Percentiles rank a stretch among this genome's conserved stretches.
Conservation (phyloP, 2,888 invertebrate species). For the Eilema caniola region DNA sequence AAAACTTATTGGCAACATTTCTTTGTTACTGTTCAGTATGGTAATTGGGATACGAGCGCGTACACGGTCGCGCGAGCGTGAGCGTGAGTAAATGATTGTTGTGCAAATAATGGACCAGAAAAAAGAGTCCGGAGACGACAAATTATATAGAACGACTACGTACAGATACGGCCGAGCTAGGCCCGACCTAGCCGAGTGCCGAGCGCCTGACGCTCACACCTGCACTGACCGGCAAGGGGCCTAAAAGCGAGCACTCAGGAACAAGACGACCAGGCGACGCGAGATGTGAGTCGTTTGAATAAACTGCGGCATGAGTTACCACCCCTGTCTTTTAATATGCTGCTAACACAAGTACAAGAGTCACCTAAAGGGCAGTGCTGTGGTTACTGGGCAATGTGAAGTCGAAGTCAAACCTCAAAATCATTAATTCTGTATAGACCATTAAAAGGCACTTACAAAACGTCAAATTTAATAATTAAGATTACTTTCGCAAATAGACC, state of each 20-base stretch:
- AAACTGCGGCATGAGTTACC: background rate
- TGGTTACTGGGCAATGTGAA: no score
- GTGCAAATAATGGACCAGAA: slow-evolving; percentile 16
- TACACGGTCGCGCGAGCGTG: slow-evolving; percentile 17
- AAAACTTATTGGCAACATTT: slow-evolving; percentile 14
- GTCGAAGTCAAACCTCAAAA: no score
- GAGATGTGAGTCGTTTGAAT: background rate
- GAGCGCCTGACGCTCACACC: no score
- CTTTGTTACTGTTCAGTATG: slow-evolving; percentile 27
- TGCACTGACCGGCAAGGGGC: no score
- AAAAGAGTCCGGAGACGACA: slow-evolving; percentile 9
- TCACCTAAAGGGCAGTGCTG: background rate
- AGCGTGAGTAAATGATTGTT: slow-evolving; percentile 11
- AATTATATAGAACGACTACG: slow-evolving; percentile 17
- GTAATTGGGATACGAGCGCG: slow-evolving; percentile 24
- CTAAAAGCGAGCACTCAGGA: background rate
- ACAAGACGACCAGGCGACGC: no score
- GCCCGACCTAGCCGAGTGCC: background rate
- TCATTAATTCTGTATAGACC: no score
- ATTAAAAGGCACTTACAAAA: no score
- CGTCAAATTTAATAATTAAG: no score
- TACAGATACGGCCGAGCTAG: background rate
- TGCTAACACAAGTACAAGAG: background rate
- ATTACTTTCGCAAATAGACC: no score
- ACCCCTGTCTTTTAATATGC: background rate